Evolutionary conservation across 2,113 vertebrate genomes (phyloP), one percentile per base, ranked within the genome.

Genomic region (Chelonoidis abingdonii): DNA sequence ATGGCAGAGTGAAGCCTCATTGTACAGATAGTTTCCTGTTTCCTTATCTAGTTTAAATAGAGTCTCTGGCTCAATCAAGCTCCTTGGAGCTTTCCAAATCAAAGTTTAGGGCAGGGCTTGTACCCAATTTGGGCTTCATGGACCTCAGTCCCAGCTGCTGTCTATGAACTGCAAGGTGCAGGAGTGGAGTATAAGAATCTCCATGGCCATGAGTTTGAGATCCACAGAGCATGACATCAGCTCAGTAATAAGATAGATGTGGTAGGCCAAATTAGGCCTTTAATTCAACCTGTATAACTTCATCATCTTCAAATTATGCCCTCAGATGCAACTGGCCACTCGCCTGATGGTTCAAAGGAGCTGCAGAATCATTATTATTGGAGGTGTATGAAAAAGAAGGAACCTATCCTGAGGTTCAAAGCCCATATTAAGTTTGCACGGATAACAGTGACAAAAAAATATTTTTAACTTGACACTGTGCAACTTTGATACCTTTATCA

Each of bases 401-500:
- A 87, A 83, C 49, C 83, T 11, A 72, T 10, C 1, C 5, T 5
- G 41, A 38, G 5, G 24, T 78, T 25, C 2, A 86, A 44, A 89
- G 2, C 1, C 5, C 13, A 12, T 16, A 19, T 19, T n/a, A 69
- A 35, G 53, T 85, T 78, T 80, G 90, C 22, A 49, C 16, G 12
- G 16, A 90, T 8, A 24, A 25, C 54, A 83, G n/a, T 57, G 2
- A 75, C 7, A n/a, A 92, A 86, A 29, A 2, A 84, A 24, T 5
- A 86, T 41, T 75, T 75, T 11, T 0, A 21, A 2, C 78, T 89
- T 93, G 85, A 13, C 35, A 13, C 27, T 0, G 0, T 62, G 12
- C 3, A 21, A 11, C 21, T 91, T 88, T 80, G 62, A 79, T 6
- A 76, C 86, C 86, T 8, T 83, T 76, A 52, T 80, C 49, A 12